Evolutionary conservation across 2,888 invertebrate species (phyloP).

Genomic region (Achlya flavicornis): DNA sequence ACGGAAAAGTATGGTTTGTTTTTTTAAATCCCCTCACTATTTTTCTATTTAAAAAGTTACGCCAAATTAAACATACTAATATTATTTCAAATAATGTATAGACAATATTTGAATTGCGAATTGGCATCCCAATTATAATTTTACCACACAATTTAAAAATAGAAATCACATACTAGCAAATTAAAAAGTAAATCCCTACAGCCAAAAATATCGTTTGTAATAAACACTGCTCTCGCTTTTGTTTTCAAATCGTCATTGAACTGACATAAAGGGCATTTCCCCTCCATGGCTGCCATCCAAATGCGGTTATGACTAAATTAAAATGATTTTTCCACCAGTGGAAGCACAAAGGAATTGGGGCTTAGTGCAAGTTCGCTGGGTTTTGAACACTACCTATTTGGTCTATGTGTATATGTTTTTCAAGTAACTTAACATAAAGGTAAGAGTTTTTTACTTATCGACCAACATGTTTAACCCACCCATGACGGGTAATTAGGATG

Average conservation of each 20-base stretch:
- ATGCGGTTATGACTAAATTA: slow-evolving; percentile 28
- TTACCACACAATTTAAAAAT: neutral
- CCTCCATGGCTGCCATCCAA: slow-evolving; percentile 64
- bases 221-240: slow-evolving; percentile 40
- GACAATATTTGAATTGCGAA: no score
- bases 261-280: slow-evolving; percentile 68
- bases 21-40: no score
- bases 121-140: neutral
- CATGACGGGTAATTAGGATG: no score
- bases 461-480: no score
- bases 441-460: neutral
- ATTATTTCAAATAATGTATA: no score
- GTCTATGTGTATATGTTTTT: neutral
- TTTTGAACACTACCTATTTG: neutral
- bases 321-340: slow-evolving; percentile 5
- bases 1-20: no score
- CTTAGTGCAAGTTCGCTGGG: neutral
- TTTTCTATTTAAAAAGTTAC: no score
- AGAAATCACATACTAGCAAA: neutral
- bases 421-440: neutral
- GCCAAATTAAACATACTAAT: no score
- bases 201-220: slow-evolving; percentile 23
- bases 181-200: slow-evolving; percentile 15
- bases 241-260: slow-evolving; percentile 57
- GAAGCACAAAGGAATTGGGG: slow-evolving; percentile 2